Evolutionary conservation across 1,140 invertebrate species (phyloP).

Genomic region (Papilio machaon): DNA sequence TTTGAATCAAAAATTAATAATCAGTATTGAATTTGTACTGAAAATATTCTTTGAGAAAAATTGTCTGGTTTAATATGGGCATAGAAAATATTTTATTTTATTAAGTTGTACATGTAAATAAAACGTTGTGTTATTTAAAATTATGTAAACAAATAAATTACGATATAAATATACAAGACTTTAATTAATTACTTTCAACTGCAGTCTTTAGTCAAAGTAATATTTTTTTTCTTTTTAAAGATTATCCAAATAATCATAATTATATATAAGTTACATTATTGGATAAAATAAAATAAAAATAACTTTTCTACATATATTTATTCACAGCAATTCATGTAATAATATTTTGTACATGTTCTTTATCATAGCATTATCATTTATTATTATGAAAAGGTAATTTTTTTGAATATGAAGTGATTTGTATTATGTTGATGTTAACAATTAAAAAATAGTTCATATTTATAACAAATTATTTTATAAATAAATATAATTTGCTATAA

Average conservation of each 20-base stretch:
- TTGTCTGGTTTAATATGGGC: background rate
- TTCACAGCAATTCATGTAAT: conserved; percentile 1
- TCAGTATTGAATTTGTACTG: background rate
- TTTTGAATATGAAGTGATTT: background rate
- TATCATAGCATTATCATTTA: background rate
- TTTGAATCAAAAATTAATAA: background rate
- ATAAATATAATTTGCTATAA: background rate
- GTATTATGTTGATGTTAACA: background rate
- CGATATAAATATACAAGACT: background rate
- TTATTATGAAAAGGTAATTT: background rate
- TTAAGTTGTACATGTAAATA: background rate
- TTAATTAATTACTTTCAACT: background rate
- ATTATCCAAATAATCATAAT: background rate
- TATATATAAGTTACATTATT: background rate
- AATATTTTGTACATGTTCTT: conserved; percentile 18
- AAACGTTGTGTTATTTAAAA: too few species aligned
- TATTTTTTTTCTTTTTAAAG: background rate
- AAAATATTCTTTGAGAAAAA: background rate
- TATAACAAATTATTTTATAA: background rate
- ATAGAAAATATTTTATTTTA: background rate
- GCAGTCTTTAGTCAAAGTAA: background rate
- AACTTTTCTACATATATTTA: background rate
- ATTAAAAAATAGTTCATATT: background rate
- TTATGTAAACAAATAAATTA: conserved; percentile 12
- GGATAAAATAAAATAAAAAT: background rate